Conservation (phyloP, 2,888 invertebrate genomes). For the Argyra leucocephala region DNA sequence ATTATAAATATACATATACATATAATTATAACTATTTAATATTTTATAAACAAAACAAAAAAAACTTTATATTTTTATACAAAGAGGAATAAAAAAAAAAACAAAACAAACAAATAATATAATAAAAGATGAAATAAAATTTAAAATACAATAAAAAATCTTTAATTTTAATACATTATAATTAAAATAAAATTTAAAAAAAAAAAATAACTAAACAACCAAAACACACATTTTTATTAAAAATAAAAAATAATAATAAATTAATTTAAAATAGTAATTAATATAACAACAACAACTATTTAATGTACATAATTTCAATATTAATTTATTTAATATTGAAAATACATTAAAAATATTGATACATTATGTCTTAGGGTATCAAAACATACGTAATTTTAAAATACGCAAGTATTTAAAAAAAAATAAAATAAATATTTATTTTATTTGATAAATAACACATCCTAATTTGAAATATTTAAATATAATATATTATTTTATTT, state of each 20-base stretch:
- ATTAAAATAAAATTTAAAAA: slow-evolving; percentile 15
- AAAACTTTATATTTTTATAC: slow-evolving; percentile 43
- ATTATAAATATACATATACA: slow-evolving; percentile 26
- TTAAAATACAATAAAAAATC: slow-evolving; percentile 19
- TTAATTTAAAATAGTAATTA: too few relatives aligned
- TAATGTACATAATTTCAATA: too few relatives aligned
- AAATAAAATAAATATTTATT: slow-evolving; percentile 5
- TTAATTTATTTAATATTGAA: too few relatives aligned
- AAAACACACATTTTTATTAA: slow-evolving; percentile 19
- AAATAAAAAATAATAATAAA: too few relatives aligned
- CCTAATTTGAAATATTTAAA: slow-evolving; percentile 16
- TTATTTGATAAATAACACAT: slow-evolving; percentile 19
- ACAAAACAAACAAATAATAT: slow-evolving; percentile 17
- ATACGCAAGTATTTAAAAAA: slow-evolving; percentile 14
- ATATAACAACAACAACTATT: too few relatives aligned
- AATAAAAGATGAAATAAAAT: slow-evolving; percentile 22
- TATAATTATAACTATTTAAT: not conserved
- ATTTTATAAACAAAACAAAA: too few relatives aligned
- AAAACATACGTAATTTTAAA: too few relatives aligned
- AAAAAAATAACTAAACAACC: slow-evolving; percentile 22
- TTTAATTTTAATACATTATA: slow-evolving; percentile 15
- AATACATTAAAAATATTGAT: too few relatives aligned
- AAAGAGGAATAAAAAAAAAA: slow-evolving; percentile 25
- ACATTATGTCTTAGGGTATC: too few relatives aligned
- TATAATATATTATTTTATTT: not conserved